Evolutionary conservation across 37 sponge, comb jelly and placozoan species (phyloP).

Genomic region (Amphimedon queenslandica): DNA sequence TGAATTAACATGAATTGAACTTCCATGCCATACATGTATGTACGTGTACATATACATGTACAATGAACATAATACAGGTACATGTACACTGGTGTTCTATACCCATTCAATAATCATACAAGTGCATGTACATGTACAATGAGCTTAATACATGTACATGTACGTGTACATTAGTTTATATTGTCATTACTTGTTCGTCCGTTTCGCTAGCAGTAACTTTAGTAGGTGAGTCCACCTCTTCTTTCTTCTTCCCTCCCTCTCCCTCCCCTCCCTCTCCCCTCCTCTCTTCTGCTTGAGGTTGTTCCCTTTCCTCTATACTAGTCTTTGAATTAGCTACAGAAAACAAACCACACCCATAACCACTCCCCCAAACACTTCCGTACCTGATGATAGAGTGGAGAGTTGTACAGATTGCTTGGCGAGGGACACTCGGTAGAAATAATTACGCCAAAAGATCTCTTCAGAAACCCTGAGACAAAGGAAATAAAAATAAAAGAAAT

Average conservation of each 20-base stretch:
- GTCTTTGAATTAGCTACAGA: neutral
- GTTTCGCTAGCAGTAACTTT: too few relatives aligned
- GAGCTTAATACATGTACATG: too few relatives aligned
- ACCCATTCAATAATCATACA: too few relatives aligned
- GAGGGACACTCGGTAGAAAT: constrained; percentile 94
- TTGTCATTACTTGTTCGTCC: too few relatives aligned
- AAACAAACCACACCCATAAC: neutral
- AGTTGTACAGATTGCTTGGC: constrained; percentile 94
- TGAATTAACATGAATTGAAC: too few relatives aligned
- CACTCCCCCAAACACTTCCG: neutral
- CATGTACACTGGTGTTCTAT: too few relatives aligned
- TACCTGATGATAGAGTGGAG: constrained; percentile 29
- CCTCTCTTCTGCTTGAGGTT: neutral
- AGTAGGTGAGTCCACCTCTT: neutral
- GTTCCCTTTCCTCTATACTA: neutral
- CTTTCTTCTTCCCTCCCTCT: neutral
- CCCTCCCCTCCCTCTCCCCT: constrained; percentile 9
- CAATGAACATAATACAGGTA: too few relatives aligned
- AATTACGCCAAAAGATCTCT: constrained; percentile 95
- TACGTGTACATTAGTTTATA: too few relatives aligned
- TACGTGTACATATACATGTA: too few relatives aligned
- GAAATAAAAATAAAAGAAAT: too few relatives aligned
- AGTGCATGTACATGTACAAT: neutral
- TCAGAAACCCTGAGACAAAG: constrained; percentile 70
- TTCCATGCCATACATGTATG: too few relatives aligned